Percentiles rank a stretch among this genome's conserved stretches.
phyloP scores from a whole-genome alignment of 2,797 vertebrate genomes.

The Hephaestus fuliginosus region DNA sequence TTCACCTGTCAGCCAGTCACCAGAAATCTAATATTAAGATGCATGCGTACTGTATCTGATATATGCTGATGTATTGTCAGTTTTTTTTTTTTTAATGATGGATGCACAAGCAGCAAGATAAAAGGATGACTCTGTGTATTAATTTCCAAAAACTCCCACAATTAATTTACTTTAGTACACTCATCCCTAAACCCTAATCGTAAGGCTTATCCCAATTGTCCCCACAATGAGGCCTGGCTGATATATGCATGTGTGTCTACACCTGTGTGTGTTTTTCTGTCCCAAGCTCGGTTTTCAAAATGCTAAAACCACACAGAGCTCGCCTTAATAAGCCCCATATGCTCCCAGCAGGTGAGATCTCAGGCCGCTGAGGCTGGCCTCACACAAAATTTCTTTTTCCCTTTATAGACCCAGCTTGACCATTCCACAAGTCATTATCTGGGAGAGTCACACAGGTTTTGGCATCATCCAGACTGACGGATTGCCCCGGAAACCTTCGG shows the following conservation, averaged over 20 bases:
- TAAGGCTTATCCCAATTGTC: slow-evolving; percentile 1
- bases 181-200: background rate
- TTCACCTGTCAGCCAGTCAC: background rate
- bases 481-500: slow-evolving; percentile 17
- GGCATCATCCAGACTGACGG: slow-evolving; percentile 30
- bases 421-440: slow-evolving; percentile 48
- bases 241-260: background rate
- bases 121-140: background rate
- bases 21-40: background rate
- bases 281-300: slow-evolving; percentile 6
- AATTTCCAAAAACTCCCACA: background rate
- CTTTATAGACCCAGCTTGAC: slow-evolving; percentile 37
- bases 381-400: slow-evolving; percentile 17
- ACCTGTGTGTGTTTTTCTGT: slow-evolving; percentile 4
- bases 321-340: background rate
- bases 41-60: background rate
- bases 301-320: slow-evolving; percentile 6
- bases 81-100: background rate
- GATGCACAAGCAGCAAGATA: background rate
- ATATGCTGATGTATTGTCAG: background rate
- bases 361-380: background rate
- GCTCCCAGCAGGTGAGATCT: slow-evolving; percentile 31
- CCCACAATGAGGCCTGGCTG: background rate
- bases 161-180: slow-evolving; percentile 4
- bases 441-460: slow-evolving; percentile 27